Conservation (phyloP, 2,113 vertebrate species). For the Sminthopsis crassicaudata region DNA sequence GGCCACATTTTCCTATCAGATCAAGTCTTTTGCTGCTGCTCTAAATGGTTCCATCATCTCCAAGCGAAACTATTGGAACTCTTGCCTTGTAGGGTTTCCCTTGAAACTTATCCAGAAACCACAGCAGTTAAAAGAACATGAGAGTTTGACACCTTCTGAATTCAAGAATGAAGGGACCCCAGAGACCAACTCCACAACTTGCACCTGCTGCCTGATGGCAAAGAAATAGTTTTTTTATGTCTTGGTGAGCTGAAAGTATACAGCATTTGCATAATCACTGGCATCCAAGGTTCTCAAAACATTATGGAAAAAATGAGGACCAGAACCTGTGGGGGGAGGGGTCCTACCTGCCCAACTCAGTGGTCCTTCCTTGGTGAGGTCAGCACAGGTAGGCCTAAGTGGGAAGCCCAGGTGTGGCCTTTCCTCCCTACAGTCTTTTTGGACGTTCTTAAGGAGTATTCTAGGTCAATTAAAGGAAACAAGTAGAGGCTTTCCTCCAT, state of each 20-base stretch:
- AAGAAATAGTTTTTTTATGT: conserved; percentile 41
- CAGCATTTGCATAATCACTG: conserved; percentile 55
- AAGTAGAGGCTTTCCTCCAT: not conserved
- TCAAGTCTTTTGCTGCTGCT: conserved; percentile 37
- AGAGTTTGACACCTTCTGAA: conserved; percentile 79
- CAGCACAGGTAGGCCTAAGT: conserved; percentile 41
- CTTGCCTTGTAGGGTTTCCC: conserved; percentile 75
- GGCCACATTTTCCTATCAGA: conserved; percentile 46
- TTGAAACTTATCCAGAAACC: conserved; percentile 80
- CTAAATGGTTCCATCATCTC: conserved; percentile 20
- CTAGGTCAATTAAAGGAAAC: conserved; percentile 15
- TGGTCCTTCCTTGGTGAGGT: conserved; percentile 1
- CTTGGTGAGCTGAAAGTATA: conserved; percentile 32
- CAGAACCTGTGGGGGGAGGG: conserved; percentile 26
- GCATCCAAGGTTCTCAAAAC: conserved; percentile 65
- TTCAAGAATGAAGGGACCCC: conserved; percentile 75
- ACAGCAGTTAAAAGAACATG: conserved; percentile 79
- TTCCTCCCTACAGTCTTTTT: conserved; percentile 2
- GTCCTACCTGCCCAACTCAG: conserved; percentile 34
- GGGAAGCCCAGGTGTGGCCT: not conserved
- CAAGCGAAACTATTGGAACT: conserved; percentile 53
- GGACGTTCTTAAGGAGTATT: not conserved
- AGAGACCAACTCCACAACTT: conserved; percentile 71
- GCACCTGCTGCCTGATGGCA: conserved; percentile 72
- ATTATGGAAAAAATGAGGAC: conserved; percentile 40